phyloP scores from a whole-genome alignment of 2,113 vertebrate genomes.

The Anhinga rufa region DNA sequence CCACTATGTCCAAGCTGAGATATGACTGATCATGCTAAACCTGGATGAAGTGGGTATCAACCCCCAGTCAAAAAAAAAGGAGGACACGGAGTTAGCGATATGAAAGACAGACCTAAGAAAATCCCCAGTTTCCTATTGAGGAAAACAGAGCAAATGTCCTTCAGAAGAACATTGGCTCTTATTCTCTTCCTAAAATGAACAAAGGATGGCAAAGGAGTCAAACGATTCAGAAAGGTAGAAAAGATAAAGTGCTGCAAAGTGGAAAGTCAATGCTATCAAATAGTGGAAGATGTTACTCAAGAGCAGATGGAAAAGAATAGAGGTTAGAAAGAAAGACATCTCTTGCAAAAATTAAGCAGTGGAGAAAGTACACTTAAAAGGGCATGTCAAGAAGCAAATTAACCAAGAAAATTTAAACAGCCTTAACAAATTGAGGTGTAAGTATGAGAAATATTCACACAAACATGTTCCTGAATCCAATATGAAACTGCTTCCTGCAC shows the following conservation, averaged over 20 bases:
- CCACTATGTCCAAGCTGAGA: neutral
- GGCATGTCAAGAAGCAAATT: conserved; percentile 41
- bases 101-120: neutral
- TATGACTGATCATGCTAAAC: neutral
- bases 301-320: neutral
- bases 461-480: neutral
- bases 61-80: neutral
- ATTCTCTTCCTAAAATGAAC: neutral
- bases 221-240: neutral
- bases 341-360: neutral
- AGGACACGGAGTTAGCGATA: neutral
- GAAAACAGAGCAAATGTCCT: neutral
- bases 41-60: neutral
- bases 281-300: neutral
- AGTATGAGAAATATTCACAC: neutral
- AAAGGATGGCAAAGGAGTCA: neutral
- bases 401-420: conserved; percentile 36
- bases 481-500: conserved; percentile 21
- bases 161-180: neutral
- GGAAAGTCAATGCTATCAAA: neutral
- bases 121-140: neutral
- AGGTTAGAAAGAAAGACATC: neutral
- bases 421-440: conserved; percentile 23
- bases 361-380: neutral
- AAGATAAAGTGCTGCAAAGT: neutral